Conservation (phyloP, 2,888 invertebrate species). For the Augiades crinisus region DNA sequence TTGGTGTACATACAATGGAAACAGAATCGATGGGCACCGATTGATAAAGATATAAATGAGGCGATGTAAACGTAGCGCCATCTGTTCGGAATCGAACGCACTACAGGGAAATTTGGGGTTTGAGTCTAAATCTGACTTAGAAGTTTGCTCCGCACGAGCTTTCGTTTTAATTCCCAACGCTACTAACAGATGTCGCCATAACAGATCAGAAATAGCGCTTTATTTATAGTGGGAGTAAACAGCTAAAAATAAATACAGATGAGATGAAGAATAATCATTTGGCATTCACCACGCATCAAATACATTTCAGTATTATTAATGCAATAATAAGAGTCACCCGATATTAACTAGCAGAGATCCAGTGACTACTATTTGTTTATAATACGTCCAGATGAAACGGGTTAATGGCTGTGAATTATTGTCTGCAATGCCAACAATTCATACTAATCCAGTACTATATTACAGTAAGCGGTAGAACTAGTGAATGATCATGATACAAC, state of each 20-base stretch:
- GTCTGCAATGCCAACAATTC: not conserved
- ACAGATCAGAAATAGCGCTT: not conserved
- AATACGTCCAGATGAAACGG: not conserved
- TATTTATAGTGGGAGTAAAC: constrained; percentile 28
- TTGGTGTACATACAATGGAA: too few relatives aligned
- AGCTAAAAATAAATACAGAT: constrained; percentile 37
- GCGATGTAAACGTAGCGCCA: constrained; percentile 21
- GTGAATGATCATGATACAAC: too few relatives aligned
- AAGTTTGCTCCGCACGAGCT: not conserved
- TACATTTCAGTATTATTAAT: constrained; percentile 34
- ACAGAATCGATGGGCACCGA: too few relatives aligned
- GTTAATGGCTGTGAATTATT: not conserved
- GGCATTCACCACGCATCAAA: constrained; percentile 37
- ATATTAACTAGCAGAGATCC: constrained; percentile 2
- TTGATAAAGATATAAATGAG: too few relatives aligned
- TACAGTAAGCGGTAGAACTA: too few relatives aligned
- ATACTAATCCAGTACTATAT: too few relatives aligned
- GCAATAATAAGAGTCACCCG: constrained; percentile 28
- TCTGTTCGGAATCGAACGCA: constrained; percentile 16
- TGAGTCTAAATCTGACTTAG: constrained; percentile 9
- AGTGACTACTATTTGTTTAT: not conserved
- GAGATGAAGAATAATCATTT: constrained; percentile 34
- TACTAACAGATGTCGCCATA: constrained; percentile 37
- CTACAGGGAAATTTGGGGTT: not conserved
- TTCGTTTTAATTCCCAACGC: constrained; percentile 11